These are phyloP conservation scores for Megalops cyprinoides DNA, from an alignment of 2,797 vertebrate species.

Conservation along the genomic window DNA sequence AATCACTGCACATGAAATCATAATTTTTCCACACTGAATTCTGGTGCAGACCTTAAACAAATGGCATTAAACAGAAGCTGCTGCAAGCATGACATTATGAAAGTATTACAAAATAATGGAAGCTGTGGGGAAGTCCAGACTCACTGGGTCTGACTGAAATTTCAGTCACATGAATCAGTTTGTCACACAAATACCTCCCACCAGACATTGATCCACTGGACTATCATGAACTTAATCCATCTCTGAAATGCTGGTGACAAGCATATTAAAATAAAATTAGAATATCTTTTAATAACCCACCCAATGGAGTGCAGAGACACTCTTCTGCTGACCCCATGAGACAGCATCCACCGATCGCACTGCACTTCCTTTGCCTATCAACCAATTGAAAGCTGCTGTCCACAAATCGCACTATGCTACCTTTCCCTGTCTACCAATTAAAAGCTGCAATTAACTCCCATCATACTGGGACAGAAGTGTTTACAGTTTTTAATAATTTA, in stretches of 20 bases:
- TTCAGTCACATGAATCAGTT: neutral
- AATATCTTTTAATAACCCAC: neutral
- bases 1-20: neutral
- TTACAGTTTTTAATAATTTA: neutral
- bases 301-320: neutral
- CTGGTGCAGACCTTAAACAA: neutral
- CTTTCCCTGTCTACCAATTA: neutral
- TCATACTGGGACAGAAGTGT: neutral
- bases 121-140: neutral
- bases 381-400: neutral
- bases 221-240: neutral
- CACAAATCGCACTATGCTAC: neutral
- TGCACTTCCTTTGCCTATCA: neutral
- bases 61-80: neutral
- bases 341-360: neutral
- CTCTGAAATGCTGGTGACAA: neutral
- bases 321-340: neutral
- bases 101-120: neutral
- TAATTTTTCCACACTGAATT: neutral
- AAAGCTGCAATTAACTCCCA: neutral
- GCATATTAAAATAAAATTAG: neutral
- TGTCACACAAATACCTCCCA: neutral
- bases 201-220: neutral
- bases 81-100: neutral
- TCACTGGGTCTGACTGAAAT: neutral